Conservation (phyloP, 2,113 vertebrate genomes). For the Dicrurus megarhynchus region DNA sequence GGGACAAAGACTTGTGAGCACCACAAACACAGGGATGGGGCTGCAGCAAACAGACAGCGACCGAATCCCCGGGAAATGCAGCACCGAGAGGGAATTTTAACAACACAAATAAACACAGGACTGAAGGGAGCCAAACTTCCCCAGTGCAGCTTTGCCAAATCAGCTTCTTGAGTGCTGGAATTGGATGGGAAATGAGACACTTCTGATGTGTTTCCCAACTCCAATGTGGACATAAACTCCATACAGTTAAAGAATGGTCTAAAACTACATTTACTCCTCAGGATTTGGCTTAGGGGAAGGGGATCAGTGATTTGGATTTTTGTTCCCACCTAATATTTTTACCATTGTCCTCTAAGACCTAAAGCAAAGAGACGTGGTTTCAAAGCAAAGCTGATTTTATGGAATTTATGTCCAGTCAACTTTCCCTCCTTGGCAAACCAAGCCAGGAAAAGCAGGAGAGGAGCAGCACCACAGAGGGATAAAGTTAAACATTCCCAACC, state of each 20-base stretch:
- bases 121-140: not conserved
- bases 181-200: not conserved
- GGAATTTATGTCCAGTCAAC: not conserved
- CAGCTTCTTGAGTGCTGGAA: not conserved
- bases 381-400: not conserved
- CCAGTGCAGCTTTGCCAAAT: not conserved
- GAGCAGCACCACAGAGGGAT: not conserved
- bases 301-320: not conserved
- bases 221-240: not conserved
- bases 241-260: not conserved
- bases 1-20: not conserved
- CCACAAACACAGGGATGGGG: not conserved
- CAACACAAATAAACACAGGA: not conserved
- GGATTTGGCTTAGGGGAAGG: not conserved
- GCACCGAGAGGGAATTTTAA: not conserved
- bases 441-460: not conserved
- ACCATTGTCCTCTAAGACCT: not conserved
- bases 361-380: not conserved
- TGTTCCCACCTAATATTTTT: not conserved
- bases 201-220: not conserved
- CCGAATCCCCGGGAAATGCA: not conserved
- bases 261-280: not conserved
- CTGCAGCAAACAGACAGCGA: not conserved
- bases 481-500: not conserved
- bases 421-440: not conserved